Evolutionary conservation across 2,113 vertebrate genomes (phyloP).

Genomic region (Aegotheles bennettii): DNA sequence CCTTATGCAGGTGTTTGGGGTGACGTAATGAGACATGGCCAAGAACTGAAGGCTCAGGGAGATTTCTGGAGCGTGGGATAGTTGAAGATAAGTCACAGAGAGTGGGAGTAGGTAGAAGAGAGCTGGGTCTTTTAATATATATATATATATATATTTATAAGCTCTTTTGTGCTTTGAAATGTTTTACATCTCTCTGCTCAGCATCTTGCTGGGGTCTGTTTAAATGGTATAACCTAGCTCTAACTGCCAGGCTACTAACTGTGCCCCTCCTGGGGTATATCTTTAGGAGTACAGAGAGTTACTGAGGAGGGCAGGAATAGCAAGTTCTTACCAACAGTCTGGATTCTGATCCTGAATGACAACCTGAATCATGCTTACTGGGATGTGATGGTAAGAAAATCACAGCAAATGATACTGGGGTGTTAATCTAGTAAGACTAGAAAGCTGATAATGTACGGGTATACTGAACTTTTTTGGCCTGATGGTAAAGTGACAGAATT

Average conservation of each 20-base stretch:
- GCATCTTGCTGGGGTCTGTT: not conserved
- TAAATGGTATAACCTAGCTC: not conserved
- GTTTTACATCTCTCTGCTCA: not conserved
- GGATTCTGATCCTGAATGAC: not conserved
- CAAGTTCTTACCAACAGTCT: not conserved
- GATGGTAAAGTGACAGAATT: not conserved
- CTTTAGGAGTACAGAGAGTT: not conserved
- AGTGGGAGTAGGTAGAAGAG: not conserved
- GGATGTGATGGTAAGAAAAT: not conserved
- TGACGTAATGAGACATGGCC: not conserved
- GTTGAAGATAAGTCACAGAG: not conserved
- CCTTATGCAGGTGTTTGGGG: not conserved
- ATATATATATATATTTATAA: no score
- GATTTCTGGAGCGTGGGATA: not conserved
- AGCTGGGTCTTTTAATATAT: no score
- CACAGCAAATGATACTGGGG: not conserved
- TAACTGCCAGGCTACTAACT: not conserved
- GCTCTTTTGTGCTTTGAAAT: not conserved
- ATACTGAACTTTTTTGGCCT: not conserved
- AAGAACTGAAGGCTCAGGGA: not conserved
- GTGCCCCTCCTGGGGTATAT: no score
- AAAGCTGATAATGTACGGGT: not conserved
- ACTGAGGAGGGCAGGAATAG: not conserved
- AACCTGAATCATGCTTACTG: not conserved
- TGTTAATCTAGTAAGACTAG: not conserved